Evolutionary conservation across 2,888 invertebrate genomes (phyloP).

Genomic region (Aspidiotus destructor): DNA sequence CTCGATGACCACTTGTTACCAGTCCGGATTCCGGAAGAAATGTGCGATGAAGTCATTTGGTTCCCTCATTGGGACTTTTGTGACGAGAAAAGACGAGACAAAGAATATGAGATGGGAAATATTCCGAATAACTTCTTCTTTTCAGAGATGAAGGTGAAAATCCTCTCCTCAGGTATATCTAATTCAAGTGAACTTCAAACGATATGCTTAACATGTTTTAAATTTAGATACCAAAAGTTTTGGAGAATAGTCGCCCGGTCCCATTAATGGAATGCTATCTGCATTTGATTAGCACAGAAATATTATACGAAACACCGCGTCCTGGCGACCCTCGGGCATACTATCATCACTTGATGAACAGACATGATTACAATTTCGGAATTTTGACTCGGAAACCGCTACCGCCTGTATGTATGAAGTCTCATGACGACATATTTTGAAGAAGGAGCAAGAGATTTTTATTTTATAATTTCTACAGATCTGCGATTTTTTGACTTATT

Average conservation of each 20-base stretch:
- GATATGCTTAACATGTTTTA: not conserved
- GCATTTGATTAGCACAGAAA: slow-evolving; percentile 52
- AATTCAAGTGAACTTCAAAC: too few species aligned
- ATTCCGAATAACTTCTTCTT: too few species aligned
- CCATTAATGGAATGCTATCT: slow-evolving; percentile 44
- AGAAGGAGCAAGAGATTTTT: not conserved
- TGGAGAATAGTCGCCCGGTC: slow-evolving; percentile 43
- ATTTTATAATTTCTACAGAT: slow-evolving; percentile 39
- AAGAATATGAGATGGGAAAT: too few species aligned
- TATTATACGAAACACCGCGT: slow-evolving; percentile 45
- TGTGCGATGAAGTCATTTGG: slow-evolving; percentile 46
- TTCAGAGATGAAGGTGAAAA: too few species aligned
- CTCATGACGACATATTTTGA: not conserved
- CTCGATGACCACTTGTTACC: slow-evolving; percentile 64
- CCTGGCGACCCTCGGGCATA: slow-evolving; percentile 46
- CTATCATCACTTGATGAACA: slow-evolving; percentile 48
- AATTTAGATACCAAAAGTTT: slow-evolving; percentile 47
- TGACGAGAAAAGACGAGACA: slow-evolving; percentile 37
- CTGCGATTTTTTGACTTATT: slow-evolving; percentile 60
- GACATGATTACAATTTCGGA: slow-evolving; percentile 49
- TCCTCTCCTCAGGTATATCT: too few species aligned
- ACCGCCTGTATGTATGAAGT: slow-evolving; percentile 45
- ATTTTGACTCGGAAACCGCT: slow-evolving; percentile 53
- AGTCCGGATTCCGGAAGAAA: slow-evolving; percentile 40
- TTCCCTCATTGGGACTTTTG: slow-evolving; percentile 54